Conservation (phyloP, 2,797 vertebrate species). For the Caiman crocodilus region DNA sequence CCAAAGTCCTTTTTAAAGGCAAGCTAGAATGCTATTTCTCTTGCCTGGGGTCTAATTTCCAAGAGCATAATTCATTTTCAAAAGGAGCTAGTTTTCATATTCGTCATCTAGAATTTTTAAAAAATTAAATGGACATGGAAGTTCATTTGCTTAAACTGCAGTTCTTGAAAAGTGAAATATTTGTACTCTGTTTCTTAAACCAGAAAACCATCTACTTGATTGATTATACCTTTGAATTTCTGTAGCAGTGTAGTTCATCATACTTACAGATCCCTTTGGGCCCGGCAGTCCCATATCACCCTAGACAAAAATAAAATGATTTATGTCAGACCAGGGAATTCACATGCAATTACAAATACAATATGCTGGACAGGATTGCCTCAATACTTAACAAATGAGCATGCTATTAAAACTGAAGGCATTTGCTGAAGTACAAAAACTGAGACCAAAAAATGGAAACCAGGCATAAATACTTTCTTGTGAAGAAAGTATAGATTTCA, state of each 20-base stretch:
- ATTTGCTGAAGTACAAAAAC: not conserved
- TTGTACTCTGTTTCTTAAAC: constrained; percentile 40
- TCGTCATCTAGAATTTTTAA: constrained; percentile 37
- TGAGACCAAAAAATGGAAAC: not conserved
- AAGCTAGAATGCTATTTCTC: not conserved
- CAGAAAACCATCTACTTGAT: constrained; percentile 7
- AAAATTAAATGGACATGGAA: constrained; percentile 21
- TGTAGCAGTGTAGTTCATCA: constrained; percentile 24
- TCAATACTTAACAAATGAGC: not conserved
- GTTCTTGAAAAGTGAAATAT: constrained; percentile 28
- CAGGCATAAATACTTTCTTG: not conserved
- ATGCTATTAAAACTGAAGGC: not conserved
- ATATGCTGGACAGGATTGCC: not conserved
- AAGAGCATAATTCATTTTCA: constrained; percentile 20
- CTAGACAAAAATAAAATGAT: constrained; percentile 80
- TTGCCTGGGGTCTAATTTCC: constrained; percentile 6
- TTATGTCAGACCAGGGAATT: constrained; percentile 53
- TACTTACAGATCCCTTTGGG: constrained; percentile 94
- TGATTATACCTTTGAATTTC: constrained; percentile 28
- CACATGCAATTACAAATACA: not conserved
- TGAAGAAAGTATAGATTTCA: not conserved
- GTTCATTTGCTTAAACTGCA: constrained; percentile 28
- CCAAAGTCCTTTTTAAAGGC: not conserved
- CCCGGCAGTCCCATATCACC: constrained; percentile 91
- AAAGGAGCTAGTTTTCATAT: constrained; percentile 8